Percentiles rank a stretch among this genome's conserved stretches.
Evolutionary conservation across 2,797 vertebrate species (phyloP).

Genomic region (Atherinosoma microstoma): DNA sequence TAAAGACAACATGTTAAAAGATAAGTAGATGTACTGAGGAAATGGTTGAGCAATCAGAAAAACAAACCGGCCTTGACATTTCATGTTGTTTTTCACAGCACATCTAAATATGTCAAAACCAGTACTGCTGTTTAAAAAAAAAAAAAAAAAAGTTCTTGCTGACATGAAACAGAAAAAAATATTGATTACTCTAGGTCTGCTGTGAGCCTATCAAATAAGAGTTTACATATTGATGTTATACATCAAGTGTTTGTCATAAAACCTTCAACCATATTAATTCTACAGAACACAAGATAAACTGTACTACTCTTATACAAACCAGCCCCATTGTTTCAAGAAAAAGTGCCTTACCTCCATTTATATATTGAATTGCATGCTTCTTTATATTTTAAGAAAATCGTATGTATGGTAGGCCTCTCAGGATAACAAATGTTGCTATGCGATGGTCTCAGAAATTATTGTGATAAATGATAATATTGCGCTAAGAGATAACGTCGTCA

Average conservation of each 20-base stretch:
- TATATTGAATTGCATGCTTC: not conserved
- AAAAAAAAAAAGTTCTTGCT: conserved; percentile 27
- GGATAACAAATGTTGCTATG: too few relatives aligned
- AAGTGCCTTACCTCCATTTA: conserved; percentile 1
- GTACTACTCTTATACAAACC: not conserved
- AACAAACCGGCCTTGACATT: conserved; percentile 53
- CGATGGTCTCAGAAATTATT: too few relatives aligned
- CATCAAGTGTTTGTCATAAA: not conserved
- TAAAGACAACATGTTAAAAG: conserved; percentile 13
- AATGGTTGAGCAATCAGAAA: conserved; percentile 52
- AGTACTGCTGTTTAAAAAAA: not conserved
- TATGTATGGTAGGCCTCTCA: too few relatives aligned
- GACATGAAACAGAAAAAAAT: conserved; percentile 52
- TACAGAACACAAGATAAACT: not conserved
- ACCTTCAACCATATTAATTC: not conserved
- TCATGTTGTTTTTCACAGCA: conserved; percentile 49
- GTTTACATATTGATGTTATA: not conserved
- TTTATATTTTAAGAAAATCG: not conserved
- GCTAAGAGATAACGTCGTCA: too few relatives aligned
- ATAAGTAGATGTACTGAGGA: conserved; percentile 40
- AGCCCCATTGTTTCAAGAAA: not conserved
- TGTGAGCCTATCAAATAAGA: conserved; percentile 24
- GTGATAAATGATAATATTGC: too few relatives aligned
- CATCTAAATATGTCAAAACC: conserved; percentile 32
- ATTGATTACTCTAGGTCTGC: conserved; percentile 30